Evolutionary conservation across 1,140 invertebrate species (phyloP).

Genomic region (Atta cephalotes): DNA sequence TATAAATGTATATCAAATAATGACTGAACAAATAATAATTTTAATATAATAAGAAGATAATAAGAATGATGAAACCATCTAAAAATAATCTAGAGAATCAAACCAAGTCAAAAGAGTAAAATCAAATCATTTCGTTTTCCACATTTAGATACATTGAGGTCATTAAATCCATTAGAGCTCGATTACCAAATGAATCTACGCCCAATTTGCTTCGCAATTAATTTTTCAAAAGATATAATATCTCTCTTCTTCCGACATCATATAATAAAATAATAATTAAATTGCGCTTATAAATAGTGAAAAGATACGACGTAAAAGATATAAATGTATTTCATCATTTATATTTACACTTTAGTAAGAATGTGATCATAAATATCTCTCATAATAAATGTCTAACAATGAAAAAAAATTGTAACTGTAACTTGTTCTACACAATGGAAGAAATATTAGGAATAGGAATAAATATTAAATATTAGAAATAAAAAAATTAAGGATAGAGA

Average conservation of each 20-base stretch:
- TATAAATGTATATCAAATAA: not conserved
- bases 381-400: not conserved
- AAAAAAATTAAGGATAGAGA: no score
- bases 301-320: not conserved
- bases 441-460: no score
- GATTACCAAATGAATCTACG: constrained; percentile 40
- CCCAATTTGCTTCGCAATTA: constrained; percentile 47
- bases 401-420: constrained; percentile 2
- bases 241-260: not conserved
- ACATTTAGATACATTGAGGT: constrained; percentile 21
- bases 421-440: not conserved
- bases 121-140: constrained; percentile 40
- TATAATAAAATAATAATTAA: constrained; percentile 35
- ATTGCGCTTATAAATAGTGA: not conserved
- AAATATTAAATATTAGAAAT: no score
- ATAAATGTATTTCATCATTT: not conserved
- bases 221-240: constrained; percentile 52
- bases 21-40: not conserved
- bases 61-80: not conserved
- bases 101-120: not conserved
- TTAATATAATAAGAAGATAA: not conserved
- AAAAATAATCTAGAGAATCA: not conserved
- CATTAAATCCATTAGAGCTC: constrained; percentile 36
- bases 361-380: not conserved
- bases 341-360: constrained; percentile 3